A percentile compares a stretch with the other conserved stretches of the same genome.
phyloP scores from a whole-genome alignment of 2,888 invertebrate species.

The Mimas tiliae region DNA sequence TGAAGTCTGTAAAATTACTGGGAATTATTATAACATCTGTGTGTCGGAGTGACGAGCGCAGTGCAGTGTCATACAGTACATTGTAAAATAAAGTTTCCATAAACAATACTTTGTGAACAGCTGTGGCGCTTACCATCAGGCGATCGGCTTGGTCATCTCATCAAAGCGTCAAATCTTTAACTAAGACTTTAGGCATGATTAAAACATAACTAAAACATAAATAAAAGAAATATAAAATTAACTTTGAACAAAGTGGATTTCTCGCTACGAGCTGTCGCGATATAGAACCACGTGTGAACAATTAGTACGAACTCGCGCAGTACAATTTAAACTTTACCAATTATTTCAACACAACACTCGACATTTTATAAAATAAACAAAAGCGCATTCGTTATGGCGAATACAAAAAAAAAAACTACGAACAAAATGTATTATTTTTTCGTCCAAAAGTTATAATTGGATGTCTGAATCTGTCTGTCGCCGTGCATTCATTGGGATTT shows the following conservation, averaged over 20 bases:
- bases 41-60: too few species aligned
- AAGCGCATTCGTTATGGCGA: constrained; percentile 15
- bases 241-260: background rate
- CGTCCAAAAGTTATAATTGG: constrained; percentile 31
- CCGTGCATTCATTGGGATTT: constrained; percentile 3
- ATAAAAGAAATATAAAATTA: constrained; percentile 2
- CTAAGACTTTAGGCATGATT: too few species aligned
- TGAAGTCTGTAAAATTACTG: too few species aligned
- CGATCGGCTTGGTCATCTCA: too few species aligned
- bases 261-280: background rate
- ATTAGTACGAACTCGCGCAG: constrained; percentile 27
- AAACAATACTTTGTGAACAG: too few species aligned
- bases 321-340: constrained; percentile 30
- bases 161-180: too few species aligned
- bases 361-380: constrained; percentile 27
- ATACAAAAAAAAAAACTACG: background rate
- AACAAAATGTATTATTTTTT: constrained; percentile 24
- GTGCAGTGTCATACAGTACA: too few species aligned
- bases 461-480: constrained; percentile 16
- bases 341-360: constrained; percentile 25
- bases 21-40: too few species aligned
- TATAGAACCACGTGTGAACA: constrained; percentile 27
- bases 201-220: too few species aligned
- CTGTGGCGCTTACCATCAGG: too few species aligned
- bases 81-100: too few species aligned